These are phyloP conservation scores for Acipenser ruthenus DNA, from an alignment of 2,797 vertebrate genomes.

Conservation along the genomic window DNA sequence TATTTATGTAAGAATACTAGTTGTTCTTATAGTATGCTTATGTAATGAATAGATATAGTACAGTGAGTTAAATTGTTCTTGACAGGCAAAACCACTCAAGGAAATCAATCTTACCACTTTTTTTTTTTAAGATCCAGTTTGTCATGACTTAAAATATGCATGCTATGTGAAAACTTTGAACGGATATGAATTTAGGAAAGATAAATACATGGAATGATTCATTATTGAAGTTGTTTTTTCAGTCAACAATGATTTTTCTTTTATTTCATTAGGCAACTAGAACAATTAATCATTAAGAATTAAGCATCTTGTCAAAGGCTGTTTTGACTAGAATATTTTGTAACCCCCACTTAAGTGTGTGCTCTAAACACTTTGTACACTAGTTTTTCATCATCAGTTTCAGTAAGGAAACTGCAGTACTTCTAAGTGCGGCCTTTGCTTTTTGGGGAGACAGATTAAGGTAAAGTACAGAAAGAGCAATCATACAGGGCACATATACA, in stretches of 20 bases:
- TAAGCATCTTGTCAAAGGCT: no score
- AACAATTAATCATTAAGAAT: no score
- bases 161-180: constrained; percentile 51
- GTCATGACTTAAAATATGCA: constrained; percentile 4
- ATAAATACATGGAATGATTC: constrained; percentile 4
- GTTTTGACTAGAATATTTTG: no score
- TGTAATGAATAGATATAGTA: constrained; percentile 4
- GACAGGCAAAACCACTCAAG: constrained; percentile 6
- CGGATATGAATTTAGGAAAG: constrained; percentile 44
- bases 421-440: no score
- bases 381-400: no score
- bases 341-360: no score
- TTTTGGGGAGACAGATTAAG: no score
- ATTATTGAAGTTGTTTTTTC: neutral
- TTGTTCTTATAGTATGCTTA: neutral
- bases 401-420: no score
- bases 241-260: neutral
- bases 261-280: neutral
- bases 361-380: no score
- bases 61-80: constrained; percentile 11
- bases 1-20: no score
- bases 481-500: no score
- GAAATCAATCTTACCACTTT: constrained; percentile 23
- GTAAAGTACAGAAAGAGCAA: no score
- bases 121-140: constrained; percentile 20